Evolutionary conservation across 2,113 vertebrate genomes (phyloP), one percentile per base, ranked within the genome.

Genomic region (Bos javanicus): DNA sequence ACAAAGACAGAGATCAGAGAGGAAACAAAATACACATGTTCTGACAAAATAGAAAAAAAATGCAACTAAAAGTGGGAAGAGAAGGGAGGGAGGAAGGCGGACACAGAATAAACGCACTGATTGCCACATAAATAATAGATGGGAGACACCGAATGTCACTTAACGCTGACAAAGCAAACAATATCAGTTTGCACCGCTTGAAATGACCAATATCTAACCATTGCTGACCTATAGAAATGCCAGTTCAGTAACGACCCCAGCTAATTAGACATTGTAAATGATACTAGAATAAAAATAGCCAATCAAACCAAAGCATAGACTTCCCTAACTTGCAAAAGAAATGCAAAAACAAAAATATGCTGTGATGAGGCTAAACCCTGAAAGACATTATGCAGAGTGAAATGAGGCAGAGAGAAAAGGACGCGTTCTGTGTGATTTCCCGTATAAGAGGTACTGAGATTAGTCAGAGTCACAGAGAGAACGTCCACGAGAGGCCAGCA

Each of bases 251-350:
- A 2, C n/a, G 12, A 36, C 23, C n/a, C 26, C 5, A 92, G 64
- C 74, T 95, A 92, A 95, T 88, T 19, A 97, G 83, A 78, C 71
- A 54, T 26, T 19, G 33, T 16, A 76, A 82, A 76, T 60, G 87
- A 50, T 36, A 60, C 33, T 56, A 52, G 74, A 86, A 89, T 71
- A 48, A 67, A 90, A 62, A 46, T 26, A 83, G 30, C 60, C 60
- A 28, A 13, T 67, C 78, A 50, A 33, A 84, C 7, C 46, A 89
- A 89, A 95, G 39, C 48, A 54, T 81, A 56, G 19, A 52, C 64
- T 60, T 50, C 33, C 74, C 50, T 39, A 48, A 43, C 26, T 59
- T 57, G 36, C 54, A 81, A 52, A 94, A 85, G 74, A 87, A 64
- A 88, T 52, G 30, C 52, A 71, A 36, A 93, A 43, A 26, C 30